These are phyloP conservation scores for Sarcophaga peregrina DNA, from an alignment of 1,140 invertebrate genomes.

Conservation along the genomic window DNA sequence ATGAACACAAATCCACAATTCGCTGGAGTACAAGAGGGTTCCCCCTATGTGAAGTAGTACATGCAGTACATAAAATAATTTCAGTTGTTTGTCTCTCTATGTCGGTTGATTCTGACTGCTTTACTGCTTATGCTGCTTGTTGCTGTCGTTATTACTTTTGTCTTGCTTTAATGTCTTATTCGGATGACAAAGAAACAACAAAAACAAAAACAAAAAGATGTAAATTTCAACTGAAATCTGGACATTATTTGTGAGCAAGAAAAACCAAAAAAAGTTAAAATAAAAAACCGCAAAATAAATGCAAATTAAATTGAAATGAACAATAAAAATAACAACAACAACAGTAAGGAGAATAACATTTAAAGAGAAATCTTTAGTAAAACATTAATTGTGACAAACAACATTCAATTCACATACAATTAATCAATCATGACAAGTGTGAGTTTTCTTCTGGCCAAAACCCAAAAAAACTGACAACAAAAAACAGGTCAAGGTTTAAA, in stretches of 20 bases:
- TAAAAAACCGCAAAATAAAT: constrained; percentile 30
- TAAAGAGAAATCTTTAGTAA: constrained; percentile 9
- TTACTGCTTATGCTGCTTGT: not conserved
- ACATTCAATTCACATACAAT: constrained; percentile 19
- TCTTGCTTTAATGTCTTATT: not conserved
- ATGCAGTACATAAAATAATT: too few species aligned
- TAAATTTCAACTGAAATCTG: too few species aligned
- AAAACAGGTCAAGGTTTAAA: constrained; percentile 17
- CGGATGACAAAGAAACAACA: not conserved
- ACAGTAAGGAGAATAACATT: too few species aligned
- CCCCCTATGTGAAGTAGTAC: too few species aligned
- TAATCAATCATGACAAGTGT: constrained; percentile 33
- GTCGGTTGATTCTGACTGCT: not conserved
- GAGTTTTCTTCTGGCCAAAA: constrained; percentile 21
- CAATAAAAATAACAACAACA: too few species aligned
- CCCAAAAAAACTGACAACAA: not conserved
- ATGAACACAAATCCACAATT: too few species aligned
- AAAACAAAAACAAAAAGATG: too few species aligned
- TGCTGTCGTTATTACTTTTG: not conserved
- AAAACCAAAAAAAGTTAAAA: too few species aligned
- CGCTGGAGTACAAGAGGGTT: too few species aligned
- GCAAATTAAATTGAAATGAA: constrained; percentile 27
- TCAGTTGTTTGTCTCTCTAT: not conserved
- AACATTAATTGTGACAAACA: constrained; percentile 42
- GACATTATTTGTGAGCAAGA: too few species aligned